A percentile compares a stretch with the other conserved stretches of the same genome.
Conservation (phyloP, 2,888 invertebrate genomes). For the Drosophila pegasa region DNA sequence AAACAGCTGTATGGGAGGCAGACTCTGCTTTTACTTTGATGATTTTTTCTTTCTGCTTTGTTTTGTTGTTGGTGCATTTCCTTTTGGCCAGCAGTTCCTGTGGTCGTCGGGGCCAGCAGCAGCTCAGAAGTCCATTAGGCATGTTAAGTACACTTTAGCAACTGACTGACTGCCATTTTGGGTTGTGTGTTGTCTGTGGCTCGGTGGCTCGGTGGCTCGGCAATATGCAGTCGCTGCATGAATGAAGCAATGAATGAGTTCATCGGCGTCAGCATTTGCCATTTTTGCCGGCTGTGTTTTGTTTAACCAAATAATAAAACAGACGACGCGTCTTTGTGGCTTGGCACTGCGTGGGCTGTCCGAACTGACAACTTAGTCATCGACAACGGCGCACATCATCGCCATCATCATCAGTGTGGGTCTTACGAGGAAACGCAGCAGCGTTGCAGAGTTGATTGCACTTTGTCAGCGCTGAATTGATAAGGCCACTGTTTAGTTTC, state of each 20-base stretch:
- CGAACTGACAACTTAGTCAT: conserved; percentile 61
- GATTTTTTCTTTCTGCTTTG: conserved; percentile 37
- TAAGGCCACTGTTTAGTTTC: conserved; percentile 74
- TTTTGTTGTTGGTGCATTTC: conserved; percentile 52
- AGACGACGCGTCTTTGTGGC: conserved; percentile 29
- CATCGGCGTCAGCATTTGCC: conserved; percentile 70
- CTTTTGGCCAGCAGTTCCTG: conserved; percentile 43
- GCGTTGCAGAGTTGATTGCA: conserved; percentile 72
- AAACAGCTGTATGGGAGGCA: conserved; percentile 29
- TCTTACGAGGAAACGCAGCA: conserved; percentile 62
- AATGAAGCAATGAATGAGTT: conserved; percentile 72
- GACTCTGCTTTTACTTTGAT: conserved; percentile 29
- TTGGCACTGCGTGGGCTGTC: conserved; percentile 63
- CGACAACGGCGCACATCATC: conserved; percentile 21
- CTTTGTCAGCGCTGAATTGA: conserved; percentile 70
- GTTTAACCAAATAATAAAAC: conserved; percentile 67
- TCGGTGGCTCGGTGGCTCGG: conserved; percentile 9
- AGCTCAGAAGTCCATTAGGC: conserved; percentile 61
- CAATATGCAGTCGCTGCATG: conserved; percentile 40
- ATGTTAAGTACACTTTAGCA: conserved; percentile 52
- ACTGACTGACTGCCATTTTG: conserved; percentile 31
- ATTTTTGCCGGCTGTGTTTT: conserved; percentile 65
- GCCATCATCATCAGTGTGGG: conserved; percentile 8
- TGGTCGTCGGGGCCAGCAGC: conserved; percentile 32
- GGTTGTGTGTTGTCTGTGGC: conserved; percentile 19